Evolutionary conservation across 2,797 vertebrate species (phyloP).

Genomic region (Iguana delicatissima): DNA sequence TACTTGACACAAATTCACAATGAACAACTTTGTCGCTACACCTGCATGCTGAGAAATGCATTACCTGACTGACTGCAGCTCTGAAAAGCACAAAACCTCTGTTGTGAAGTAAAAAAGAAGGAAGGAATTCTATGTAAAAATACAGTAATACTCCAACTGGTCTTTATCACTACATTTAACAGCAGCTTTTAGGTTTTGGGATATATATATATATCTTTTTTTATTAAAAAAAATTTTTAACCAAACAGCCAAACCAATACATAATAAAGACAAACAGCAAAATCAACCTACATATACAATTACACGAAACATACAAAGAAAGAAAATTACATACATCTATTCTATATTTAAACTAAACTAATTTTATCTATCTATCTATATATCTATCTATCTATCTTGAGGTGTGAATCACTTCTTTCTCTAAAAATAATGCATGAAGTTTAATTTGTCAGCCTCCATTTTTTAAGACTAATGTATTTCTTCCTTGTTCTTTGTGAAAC

Average conservation of each 20-base stretch:
- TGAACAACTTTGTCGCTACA: background rate
- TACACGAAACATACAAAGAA: no score
- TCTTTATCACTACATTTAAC: background rate
- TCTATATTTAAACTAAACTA: no score
- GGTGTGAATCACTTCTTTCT: background rate
- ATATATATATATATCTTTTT: background rate
- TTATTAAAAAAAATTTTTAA: background rate
- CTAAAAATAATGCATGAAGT: background rate
- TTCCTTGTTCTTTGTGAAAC: background rate
- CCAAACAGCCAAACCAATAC: no score
- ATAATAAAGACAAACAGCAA: no score
- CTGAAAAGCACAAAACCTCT: background rate
- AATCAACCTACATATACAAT: no score
- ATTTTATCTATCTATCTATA: no score
- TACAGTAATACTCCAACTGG: background rate
- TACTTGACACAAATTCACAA: background rate
- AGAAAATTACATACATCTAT: no score
- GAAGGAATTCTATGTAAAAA: background rate
- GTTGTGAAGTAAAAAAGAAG: background rate
- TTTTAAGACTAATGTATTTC: background rate
- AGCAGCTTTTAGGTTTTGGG: background rate
- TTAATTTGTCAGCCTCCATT: background rate
- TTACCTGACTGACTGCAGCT: background rate
- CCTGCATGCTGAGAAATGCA: background rate
- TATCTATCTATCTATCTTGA: background rate